Evolutionary conservation across 2,888 invertebrate genomes (phyloP).

Genomic region (Trachelus iudaicus): DNA sequence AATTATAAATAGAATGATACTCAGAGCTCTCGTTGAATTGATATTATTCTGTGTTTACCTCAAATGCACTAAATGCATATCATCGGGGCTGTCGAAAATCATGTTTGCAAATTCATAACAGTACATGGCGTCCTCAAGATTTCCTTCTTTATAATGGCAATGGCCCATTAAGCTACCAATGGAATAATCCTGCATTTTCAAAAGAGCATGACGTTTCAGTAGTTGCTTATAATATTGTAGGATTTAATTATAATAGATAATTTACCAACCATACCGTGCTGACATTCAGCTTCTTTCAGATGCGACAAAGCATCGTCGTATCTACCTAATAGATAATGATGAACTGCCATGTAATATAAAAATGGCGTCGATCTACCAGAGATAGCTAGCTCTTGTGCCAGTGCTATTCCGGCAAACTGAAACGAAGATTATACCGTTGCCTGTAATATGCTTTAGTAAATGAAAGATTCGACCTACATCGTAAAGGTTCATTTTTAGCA

Average conservation of each 20-base stretch:
- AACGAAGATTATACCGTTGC: background rate
- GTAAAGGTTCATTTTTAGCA: slow-evolving; percentile 45
- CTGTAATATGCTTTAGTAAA: background rate
- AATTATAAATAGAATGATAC: background rate
- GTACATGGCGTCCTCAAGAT: slow-evolving; percentile 34
- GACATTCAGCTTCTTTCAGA: slow-evolving; percentile 38
- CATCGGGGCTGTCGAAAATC: slow-evolving; percentile 43
- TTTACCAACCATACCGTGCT: slow-evolving; percentile 43
- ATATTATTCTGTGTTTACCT: slow-evolving; percentile 23
- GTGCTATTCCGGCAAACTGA: slow-evolving; percentile 48
- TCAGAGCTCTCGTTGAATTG: background rate
- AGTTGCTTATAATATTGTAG: background rate
- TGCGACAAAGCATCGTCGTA: slow-evolving; percentile 43
- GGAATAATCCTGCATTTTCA: slow-evolving; percentile 42
- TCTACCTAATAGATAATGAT: slow-evolving; percentile 41
- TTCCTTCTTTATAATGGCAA: slow-evolving; percentile 34
- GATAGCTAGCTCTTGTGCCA: slow-evolving; percentile 42
- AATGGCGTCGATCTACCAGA: slow-evolving; percentile 33
- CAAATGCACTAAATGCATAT: slow-evolving; percentile 45
- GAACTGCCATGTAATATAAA: slow-evolving; percentile 48
- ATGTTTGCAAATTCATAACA: slow-evolving; percentile 45
- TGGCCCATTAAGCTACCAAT: slow-evolving; percentile 49
- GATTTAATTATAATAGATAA: background rate
- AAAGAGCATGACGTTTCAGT: background rate
- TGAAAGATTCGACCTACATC: slow-evolving; percentile 34